phyloP scores from a whole-genome alignment of 2,888 invertebrate genomes.

The Ornithoptera priamus region DNA sequence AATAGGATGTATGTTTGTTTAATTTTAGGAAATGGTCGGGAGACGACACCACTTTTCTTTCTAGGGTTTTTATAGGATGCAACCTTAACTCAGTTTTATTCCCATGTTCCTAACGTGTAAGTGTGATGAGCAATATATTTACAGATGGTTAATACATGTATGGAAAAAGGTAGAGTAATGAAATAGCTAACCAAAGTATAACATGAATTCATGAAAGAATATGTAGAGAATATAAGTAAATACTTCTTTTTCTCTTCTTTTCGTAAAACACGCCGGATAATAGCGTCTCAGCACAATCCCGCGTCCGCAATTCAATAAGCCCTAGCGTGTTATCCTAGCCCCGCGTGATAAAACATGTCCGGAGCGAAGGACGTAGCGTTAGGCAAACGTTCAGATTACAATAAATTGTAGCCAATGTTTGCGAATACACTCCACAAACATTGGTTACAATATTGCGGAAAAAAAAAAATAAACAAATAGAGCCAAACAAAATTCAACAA shows the following conservation, averaged over 20 bases:
- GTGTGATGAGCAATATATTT: too few relatives aligned
- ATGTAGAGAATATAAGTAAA: too few relatives aligned
- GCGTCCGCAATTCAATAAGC: constrained; percentile 19
- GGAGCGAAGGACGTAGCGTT: constrained; percentile 7
- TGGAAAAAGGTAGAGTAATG: too few relatives aligned
- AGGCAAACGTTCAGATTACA: constrained; percentile 21
- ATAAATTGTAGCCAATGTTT: constrained; percentile 5
- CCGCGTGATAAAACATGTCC: constrained; percentile 22
- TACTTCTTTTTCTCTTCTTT: background rate
- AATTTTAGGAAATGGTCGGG: too few relatives aligned
- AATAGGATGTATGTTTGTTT: too few relatives aligned
- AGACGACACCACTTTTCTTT: too few relatives aligned
- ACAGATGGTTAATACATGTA: too few relatives aligned
- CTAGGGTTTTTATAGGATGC: too few relatives aligned
- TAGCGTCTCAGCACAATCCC: constrained; percentile 1
- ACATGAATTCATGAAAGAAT: too few relatives aligned
- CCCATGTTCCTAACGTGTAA: too few relatives aligned
- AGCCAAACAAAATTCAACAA: constrained; percentile 5
- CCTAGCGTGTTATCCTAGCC: constrained; percentile 17
- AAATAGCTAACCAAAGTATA: too few relatives aligned
- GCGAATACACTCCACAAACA: constrained; percentile 18
- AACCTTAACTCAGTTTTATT: too few relatives aligned
- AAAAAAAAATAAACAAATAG: constrained; percentile 1
- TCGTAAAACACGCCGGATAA: background rate
- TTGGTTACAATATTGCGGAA: constrained; percentile 4